A percentile compares a stretch with the other conserved stretches of the same genome.
phyloP scores from a whole-genome alignment of 2,888 invertebrate genomes.

The Amphipyra tragopoginis region DNA sequence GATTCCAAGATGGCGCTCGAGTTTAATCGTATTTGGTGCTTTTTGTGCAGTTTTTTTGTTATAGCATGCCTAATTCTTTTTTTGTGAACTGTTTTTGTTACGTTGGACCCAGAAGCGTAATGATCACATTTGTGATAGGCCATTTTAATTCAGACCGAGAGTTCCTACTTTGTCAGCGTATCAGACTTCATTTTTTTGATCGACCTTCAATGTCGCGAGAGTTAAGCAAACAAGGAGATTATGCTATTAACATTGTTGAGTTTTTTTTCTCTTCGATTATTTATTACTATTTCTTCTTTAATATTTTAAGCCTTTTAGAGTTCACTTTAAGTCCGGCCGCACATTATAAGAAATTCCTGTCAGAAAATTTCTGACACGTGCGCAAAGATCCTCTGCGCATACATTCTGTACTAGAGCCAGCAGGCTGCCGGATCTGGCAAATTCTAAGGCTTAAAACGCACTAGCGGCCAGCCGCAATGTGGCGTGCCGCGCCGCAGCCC shows the following conservation, averaged over 20 bases:
- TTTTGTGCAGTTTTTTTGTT: slow-evolving; percentile 41
- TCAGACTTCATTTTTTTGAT: slow-evolving; percentile 13
- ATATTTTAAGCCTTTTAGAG: background rate
- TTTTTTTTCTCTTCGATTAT: background rate
- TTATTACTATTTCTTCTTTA: background rate
- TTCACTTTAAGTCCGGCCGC: no score
- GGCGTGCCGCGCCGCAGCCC: no score
- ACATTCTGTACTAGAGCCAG: no score
- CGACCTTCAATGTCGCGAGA: slow-evolving; percentile 4
- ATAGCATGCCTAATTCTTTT: slow-evolving; percentile 32
- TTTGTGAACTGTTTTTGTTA: slow-evolving; percentile 35
- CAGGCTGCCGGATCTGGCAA: no score
- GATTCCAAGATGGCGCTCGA: slow-evolving; percentile 75
- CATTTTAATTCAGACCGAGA: slow-evolving; percentile 26
- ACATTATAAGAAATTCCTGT: no score
- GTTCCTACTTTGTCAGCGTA: slow-evolving; percentile 24
- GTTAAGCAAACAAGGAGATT: background rate
- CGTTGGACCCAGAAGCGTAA: slow-evolving; percentile 36
- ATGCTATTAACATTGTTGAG: background rate
- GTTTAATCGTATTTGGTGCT: slow-evolving; percentile 67
- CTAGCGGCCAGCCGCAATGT: no score
- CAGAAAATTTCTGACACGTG: no score
- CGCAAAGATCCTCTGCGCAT: no score
- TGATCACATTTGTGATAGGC: slow-evolving; percentile 38
- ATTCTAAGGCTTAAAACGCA: no score